Percentiles rank a stretch among this genome's conserved stretches.
phyloP scores from a whole-genome alignment of 1,140 invertebrate genomes.

The Aphidius gifuensis region DNA sequence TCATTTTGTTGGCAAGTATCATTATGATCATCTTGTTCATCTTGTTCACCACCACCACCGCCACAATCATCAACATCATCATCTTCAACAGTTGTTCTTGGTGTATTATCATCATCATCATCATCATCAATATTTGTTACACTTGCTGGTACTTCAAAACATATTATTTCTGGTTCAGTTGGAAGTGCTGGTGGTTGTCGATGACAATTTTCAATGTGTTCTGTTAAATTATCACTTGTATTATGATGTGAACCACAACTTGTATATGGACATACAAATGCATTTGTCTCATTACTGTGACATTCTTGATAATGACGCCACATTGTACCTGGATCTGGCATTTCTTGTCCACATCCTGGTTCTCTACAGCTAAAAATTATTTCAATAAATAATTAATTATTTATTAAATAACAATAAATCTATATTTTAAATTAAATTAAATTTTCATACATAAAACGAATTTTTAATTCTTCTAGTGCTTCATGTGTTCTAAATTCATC shows the following conservation, averaged over 20 bases:
- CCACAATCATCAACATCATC: conserved; percentile 10
- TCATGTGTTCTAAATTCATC: conserved; percentile 53
- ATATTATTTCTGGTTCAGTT: conserved; percentile 52
- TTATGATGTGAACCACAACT: conserved; percentile 46
- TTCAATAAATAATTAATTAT: conserved; percentile 1
- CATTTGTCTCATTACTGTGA: conserved; percentile 51
- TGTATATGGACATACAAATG: conserved; percentile 50
- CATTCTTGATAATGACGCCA: conserved; percentile 54
- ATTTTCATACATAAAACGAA: conserved; percentile 47
- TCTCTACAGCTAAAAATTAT: conserved; percentile 44
- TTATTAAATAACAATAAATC: neutral
- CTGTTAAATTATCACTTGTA: conserved; percentile 45
- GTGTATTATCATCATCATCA: neutral
- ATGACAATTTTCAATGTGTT: conserved; percentile 50
- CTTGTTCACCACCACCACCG: conserved; percentile 21
- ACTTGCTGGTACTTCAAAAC: conserved; percentile 42
- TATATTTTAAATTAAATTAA: conserved; percentile 13
- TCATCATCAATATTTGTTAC: conserved; percentile 3
- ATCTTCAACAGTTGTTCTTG: conserved; percentile 4
- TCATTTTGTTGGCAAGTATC: conserved; percentile 34
- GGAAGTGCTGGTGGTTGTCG: conserved; percentile 43
- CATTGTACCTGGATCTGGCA: conserved; percentile 52
- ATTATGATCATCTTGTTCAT: conserved; percentile 41
- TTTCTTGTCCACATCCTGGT: conserved; percentile 51
- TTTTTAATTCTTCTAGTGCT: conserved; percentile 47